Conservation (phyloP, 2,888 invertebrate species). For the Macrophya alboannulata region DNA sequence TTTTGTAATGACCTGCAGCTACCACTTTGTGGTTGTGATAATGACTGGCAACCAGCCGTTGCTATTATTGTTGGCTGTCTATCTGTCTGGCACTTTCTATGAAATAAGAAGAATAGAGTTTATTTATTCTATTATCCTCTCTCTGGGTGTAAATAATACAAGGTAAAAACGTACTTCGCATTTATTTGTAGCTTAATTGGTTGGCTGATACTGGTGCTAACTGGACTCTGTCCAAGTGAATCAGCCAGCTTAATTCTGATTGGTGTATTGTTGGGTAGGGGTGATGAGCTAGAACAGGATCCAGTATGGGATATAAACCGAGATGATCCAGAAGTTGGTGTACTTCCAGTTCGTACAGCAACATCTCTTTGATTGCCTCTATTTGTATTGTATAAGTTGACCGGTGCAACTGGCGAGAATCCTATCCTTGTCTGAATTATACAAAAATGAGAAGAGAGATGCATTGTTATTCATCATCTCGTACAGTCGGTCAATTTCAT, state of each 20-base stretch:
- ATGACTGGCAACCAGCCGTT: slow-evolving; percentile 54
- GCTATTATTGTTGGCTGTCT: slow-evolving; percentile 65
- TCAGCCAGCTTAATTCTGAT: slow-evolving; percentile 74
- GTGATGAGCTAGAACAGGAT: slow-evolving; percentile 67
- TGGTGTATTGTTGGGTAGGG: slow-evolving; percentile 68
- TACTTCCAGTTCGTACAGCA: slow-evolving; percentile 67
- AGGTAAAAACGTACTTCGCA: slow-evolving; percentile 68
- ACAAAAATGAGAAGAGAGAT: slow-evolving; percentile 36
- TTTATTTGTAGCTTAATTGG: slow-evolving; percentile 76
- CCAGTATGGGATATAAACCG: slow-evolving; percentile 74
- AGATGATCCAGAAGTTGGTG: slow-evolving; percentile 73
- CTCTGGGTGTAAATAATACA: background rate
- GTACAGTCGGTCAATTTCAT: background rate
- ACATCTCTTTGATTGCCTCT: slow-evolving; percentile 72
- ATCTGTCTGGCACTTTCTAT: slow-evolving; percentile 71
- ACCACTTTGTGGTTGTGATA: slow-evolving; percentile 71
- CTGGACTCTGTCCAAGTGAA: slow-evolving; percentile 71
- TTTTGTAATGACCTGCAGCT: slow-evolving; percentile 82
- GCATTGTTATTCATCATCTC: background rate
- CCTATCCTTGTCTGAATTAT: slow-evolving; percentile 69
- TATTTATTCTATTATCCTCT: background rate
- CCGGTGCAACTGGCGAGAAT: slow-evolving; percentile 76
- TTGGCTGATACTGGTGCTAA: slow-evolving; percentile 67
- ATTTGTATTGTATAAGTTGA: slow-evolving; percentile 75
- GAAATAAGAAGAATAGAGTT: slow-evolving; percentile 46